Base-by-base conservation (phyloP, 2,113 vertebrate genomes). In the Sapayoa aenigma region DNA sequence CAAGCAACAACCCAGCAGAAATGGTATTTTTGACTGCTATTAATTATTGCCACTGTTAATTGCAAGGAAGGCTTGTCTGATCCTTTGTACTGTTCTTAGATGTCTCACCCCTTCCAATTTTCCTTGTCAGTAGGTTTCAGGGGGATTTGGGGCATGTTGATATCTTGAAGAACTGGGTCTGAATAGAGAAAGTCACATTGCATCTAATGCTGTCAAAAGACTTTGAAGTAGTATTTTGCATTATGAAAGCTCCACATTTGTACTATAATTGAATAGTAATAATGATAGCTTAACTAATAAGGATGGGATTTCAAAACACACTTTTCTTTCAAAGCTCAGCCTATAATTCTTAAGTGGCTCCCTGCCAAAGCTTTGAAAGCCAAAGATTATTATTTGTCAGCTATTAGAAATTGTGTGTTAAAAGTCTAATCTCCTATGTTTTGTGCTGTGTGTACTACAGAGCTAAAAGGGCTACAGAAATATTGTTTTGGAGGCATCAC, bases 331-430 rank as follows among this genome's bases (percentile, higher is more conserved):
- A 2, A 33, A 78, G 50, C 22, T 86, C 47, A 81, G 69, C 24
- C 62, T 92, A 22, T 95, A 93, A 90, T 92, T 96, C 93, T 92
- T 96, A 89, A 92, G 58, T 82, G 80, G 66, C 73, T 93, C 35
- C 53, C 66, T 87, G 86, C 69, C 93, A 97, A 73, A 74, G 5
- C 31, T 90, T 88, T 89, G 87, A 95, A 94, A 94, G 39, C 62
- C 62, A 72, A 92, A 91, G 77, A 77, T 84, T 68, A 77, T 84
- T 96, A 80, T 96, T 95, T 77, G 42, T 86, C 52, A 35, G 41
- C 84, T 82, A 68, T 77, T 77, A 84, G 69, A 93, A 94, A 15
- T 90, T 66, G 79, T 37, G 27, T 96, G 23, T 78, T 94, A 84
- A 62, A 84, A 87, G 85, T 81, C 72, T 92, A n/a, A 79, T 90